Evolutionary conservation across 2,113 vertebrate species (phyloP).

Genomic region (Hypocryptadius cinnamomeus): DNA sequence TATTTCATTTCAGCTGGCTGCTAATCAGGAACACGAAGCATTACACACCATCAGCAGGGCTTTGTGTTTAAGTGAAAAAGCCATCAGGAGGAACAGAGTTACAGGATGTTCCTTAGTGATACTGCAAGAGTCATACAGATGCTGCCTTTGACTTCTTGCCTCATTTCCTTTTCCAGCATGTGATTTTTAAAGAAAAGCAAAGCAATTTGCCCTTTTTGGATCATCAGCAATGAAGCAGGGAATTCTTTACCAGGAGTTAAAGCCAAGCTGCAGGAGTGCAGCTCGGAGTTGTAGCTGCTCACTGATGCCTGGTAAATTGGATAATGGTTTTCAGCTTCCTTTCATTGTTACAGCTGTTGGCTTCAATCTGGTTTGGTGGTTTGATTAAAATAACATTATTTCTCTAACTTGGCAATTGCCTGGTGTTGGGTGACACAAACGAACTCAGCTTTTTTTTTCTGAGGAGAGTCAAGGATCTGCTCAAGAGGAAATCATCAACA

Average conservation of each 20-base stretch:
- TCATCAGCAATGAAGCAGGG: not conserved
- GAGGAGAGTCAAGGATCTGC: not conserved
- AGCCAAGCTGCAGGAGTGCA: not conserved
- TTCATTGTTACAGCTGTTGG: not conserved
- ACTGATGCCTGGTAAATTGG: constrained; percentile 6
- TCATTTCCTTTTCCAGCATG: not conserved
- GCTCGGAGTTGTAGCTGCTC: not conserved
- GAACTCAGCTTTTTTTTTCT: not conserved
- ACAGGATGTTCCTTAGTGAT: not conserved
- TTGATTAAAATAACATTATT: constrained; percentile 20
- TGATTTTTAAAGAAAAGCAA: not conserved
- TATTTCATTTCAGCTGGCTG: not conserved
- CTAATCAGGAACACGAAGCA: not conserved
- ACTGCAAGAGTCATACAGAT: not conserved
- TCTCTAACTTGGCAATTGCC: not conserved
- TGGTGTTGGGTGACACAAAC: not conserved
- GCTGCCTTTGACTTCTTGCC: not conserved
- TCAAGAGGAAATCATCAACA: not conserved
- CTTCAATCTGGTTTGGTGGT: not conserved
- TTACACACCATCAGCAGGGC: not conserved
- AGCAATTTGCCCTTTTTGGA: not conserved
- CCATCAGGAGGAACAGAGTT: not conserved
- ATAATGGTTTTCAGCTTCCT: not conserved
- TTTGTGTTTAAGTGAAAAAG: not conserved
- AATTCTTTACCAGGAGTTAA: not conserved